Evolutionary conservation across 2,797 vertebrate species (phyloP), one percentile per base, ranked within the genome.

Genomic region (Lophius americanus): DNA sequence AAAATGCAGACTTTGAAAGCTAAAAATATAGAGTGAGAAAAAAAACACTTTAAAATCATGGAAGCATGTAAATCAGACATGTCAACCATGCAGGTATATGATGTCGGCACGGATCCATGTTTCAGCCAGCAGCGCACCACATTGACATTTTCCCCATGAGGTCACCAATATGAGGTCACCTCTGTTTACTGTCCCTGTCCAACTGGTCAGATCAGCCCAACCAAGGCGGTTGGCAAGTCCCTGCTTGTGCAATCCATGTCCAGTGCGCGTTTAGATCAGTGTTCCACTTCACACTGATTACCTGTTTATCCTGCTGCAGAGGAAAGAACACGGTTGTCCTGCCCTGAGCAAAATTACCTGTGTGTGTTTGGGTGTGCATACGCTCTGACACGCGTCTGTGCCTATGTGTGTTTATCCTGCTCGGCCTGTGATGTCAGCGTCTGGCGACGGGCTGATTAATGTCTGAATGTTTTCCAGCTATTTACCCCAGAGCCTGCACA

Each of bases 391-490:
- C 7, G 3, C 13, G 12, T 43, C 57, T 63, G 60, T 54, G 70
- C 58, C 54, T 70, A 60, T 3, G 63, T 81, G 75, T 90, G 88
- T 91, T 92, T 93, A 88, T 88, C 71, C 85, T 75, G 67, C 51
- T 42, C 10, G 66, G 62, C 60, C 75, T 88, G 82, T 90, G 91
- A 94, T 91, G 91, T 94, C 91, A 93, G 75, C 57, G 51, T 93
- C 92, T 93, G 86, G 79, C 88, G 85, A 74, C 85, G 55, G 75
- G 79, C 82, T 92, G 89, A 92, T 93, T 93, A 92, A 91, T 92
- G 92, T 85, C 87, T 91, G 90, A 89, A 85, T 87, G 74, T 79
- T 90, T 87, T 90, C 88, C 89, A 91, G 82, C 81, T 75, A 83
- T 85, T 91, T 89, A 87, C 63, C 78, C 84, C 68, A 51, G 73